These are phyloP conservation scores for Aphyosemion australe DNA, from an alignment of 2,113 vertebrate genomes.

Conservation along the genomic window DNA sequence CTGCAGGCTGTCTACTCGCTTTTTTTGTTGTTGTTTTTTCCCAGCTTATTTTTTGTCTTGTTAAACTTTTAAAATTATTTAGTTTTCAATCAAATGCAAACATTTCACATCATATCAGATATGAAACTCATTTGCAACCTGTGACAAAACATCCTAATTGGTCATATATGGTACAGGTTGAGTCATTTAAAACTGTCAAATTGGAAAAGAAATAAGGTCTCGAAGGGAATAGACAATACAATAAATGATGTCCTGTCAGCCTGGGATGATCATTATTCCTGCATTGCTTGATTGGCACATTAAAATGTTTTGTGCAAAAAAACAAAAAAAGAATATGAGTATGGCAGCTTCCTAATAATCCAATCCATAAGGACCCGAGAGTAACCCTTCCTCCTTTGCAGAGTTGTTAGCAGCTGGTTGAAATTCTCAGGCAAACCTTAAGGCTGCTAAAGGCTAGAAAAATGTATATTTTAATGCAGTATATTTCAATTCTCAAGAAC, in stretches of 20 bases:
- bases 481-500: slow-evolving; percentile 35
- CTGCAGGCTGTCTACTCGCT: slow-evolving; percentile 46
- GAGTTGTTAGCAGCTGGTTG: slow-evolving; percentile 56
- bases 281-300: slow-evolving; percentile 62
- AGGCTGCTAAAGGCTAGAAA: slow-evolving; percentile 36
- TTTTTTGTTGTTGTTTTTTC: slow-evolving; percentile 47
- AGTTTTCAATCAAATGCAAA: slow-evolving; percentile 16
- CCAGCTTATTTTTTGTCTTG: slow-evolving; percentile 30
- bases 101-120: not conserved
- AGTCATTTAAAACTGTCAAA: slow-evolving; percentile 33
- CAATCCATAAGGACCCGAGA: slow-evolving; percentile 39
- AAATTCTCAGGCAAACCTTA: slow-evolving; percentile 45
- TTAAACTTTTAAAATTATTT: slow-evolving; percentile 27
- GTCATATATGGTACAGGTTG: slow-evolving; percentile 20
- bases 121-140: slow-evolving; percentile 19
- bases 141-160: slow-evolving; percentile 1
- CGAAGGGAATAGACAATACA: slow-evolving; percentile 20
- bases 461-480: slow-evolving; percentile 53
- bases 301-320: slow-evolving; percentile 61
- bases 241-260: slow-evolving; percentile 47
- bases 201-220: slow-evolving; percentile 32
- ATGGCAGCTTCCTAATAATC: slow-evolving; percentile 62
- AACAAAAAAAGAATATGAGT: slow-evolving; percentile 37
- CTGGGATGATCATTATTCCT: slow-evolving; percentile 62
- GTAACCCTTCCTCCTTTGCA: slow-evolving; percentile 51